Evolutionary conservation across 2,113 vertebrate genomes (phyloP).

Genomic region (Recurvirostra avosetta): DNA sequence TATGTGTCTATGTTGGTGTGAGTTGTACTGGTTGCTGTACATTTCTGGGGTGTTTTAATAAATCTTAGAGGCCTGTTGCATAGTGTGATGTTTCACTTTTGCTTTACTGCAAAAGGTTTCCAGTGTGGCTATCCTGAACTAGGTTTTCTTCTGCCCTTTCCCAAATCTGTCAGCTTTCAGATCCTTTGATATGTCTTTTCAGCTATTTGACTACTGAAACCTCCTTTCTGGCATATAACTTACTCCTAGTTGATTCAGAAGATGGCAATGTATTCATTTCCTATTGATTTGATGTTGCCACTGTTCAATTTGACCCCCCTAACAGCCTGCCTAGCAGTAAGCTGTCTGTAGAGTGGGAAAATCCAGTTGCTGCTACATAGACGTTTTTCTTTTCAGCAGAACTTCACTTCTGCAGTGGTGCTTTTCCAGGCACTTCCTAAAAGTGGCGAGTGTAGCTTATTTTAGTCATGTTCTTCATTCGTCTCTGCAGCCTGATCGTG

Average conservation of each 20-base stretch:
- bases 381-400: background rate
- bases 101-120: background rate
- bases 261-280: fast-evolving
- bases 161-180: background rate
- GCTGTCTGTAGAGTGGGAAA: background rate
- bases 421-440: background rate
- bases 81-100: background rate
- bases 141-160: background rate
- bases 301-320: background rate
- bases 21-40: background rate
- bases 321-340: background rate
- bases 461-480: background rate
- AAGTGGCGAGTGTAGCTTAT: background rate
- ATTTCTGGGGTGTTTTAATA: background rate
- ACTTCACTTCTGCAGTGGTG: background rate
- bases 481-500: conserved; percentile 12
- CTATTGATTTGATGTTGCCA: background rate
- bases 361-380: background rate
- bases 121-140: background rate
- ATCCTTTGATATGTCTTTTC: background rate
- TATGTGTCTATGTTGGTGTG: background rate
- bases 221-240: background rate
- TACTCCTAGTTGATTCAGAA: background rate
- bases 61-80: background rate
- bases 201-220: background rate